Percentiles rank a stretch among this genome's conserved stretches.
These are phyloP conservation scores for Acleris holmiana DNA, from an alignment of 2,888 invertebrate species.

Conservation along the genomic window DNA sequence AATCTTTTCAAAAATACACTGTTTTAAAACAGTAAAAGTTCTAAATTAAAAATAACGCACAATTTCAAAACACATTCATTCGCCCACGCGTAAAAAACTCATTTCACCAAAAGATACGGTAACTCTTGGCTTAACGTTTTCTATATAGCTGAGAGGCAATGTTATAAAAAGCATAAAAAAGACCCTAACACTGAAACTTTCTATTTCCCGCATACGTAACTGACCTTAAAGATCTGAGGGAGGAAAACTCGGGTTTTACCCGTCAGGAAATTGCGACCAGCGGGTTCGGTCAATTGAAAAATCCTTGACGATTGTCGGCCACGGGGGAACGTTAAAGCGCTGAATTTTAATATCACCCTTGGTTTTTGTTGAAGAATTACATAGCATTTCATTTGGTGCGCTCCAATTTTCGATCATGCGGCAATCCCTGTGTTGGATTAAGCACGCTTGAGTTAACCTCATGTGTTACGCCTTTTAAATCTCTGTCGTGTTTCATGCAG, in stretches of 20 bases:
- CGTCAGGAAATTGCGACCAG: constrained; percentile 38
- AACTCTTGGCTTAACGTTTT: constrained; percentile 27
- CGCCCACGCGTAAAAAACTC: constrained; percentile 23
- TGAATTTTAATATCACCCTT: constrained; percentile 52
- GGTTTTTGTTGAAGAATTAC: constrained; percentile 45
- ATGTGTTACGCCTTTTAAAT: constrained; percentile 7
- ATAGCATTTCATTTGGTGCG: constrained; percentile 41
- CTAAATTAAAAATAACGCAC: constrained; percentile 16
- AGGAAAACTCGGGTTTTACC: constrained; percentile 19
- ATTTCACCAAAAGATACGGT: constrained; percentile 32
- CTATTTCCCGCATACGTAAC: constrained; percentile 35
- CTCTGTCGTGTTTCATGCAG: background rate
- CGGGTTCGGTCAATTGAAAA: constrained; percentile 45
- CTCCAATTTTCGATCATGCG: constrained; percentile 43
- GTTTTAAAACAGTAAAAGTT: too few species aligned
- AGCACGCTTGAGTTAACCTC: background rate
- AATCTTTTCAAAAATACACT: too few species aligned
- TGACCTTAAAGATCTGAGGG: constrained; percentile 31
- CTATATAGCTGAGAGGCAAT: constrained; percentile 27
- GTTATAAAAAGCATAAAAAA: constrained; percentile 37
- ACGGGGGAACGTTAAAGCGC: constrained; percentile 43
- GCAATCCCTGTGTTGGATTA: constrained; percentile 21
- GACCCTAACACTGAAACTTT: constrained; percentile 34
- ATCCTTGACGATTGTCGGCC: constrained; percentile 47
- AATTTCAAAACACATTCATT: constrained; percentile 10